phyloP scores from a whole-genome alignment of 2,797 vertebrate genomes.

The Betta splendens region DNA sequence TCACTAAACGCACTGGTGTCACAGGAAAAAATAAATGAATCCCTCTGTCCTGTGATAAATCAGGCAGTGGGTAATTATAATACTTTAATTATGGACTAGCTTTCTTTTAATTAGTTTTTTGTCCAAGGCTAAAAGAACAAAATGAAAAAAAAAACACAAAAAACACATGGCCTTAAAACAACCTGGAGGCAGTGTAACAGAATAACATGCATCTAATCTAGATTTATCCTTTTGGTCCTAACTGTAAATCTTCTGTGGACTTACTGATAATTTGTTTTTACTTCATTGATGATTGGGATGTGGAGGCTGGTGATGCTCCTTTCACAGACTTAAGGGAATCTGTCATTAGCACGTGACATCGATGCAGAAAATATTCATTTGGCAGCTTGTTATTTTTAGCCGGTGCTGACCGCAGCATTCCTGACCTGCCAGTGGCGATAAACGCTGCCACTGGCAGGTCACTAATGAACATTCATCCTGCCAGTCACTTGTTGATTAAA shows the following conservation, averaged over 20 bases:
- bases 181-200: no score
- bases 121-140: background rate
- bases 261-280: no score
- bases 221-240: no score
- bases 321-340: background rate
- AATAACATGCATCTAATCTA: no score
- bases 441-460: background rate
- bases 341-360: background rate
- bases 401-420: no score
- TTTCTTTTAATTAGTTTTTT: background rate
- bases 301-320: background rate
- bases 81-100: background rate
- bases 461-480: background rate
- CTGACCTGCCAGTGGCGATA: background rate
- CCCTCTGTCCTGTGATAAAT: background rate
- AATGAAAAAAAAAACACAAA: no score
- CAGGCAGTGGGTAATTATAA: background rate
- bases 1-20: background rate
- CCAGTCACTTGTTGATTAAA: background rate
- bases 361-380: background rate
- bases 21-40: background rate
- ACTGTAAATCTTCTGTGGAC: no score
- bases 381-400: background rate
- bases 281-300: no score
- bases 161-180: background rate